phyloP scores from a whole-genome alignment of 2,113 vertebrate genomes.

The Pseudopipra pipra region DNA sequence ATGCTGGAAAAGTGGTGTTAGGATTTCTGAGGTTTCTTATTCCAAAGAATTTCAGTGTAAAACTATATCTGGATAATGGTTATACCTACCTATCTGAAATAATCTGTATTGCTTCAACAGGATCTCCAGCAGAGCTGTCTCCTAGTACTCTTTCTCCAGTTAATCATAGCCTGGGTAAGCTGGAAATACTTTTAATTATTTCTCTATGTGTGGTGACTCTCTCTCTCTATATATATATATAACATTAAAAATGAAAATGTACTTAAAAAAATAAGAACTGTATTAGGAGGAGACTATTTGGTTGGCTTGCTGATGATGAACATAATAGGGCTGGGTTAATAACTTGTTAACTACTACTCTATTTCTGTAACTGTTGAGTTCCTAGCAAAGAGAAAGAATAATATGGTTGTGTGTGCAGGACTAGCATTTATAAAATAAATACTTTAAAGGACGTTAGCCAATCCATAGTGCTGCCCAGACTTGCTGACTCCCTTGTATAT shows the following conservation, averaged over 20 bases:
- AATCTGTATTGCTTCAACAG: slow-evolving; percentile 68
- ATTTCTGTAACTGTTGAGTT: neutral
- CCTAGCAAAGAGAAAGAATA: neutral
- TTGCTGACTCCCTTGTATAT: neutral
- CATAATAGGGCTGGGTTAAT: neutral
- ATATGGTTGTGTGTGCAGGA: neutral
- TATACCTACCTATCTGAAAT: neutral
- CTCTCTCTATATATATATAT: slow-evolving; percentile 7
- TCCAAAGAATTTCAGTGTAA: neutral
- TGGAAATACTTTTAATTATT: neutral
- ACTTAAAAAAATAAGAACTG: neutral
- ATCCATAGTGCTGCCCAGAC: neutral
- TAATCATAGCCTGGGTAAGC: slow-evolving; percentile 92
- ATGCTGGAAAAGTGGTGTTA: neutral
- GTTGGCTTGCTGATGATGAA: neutral
- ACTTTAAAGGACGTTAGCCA: neutral
- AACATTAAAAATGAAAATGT: neutral
- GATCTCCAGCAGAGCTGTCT: slow-evolving; percentile 95
- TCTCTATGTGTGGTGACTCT: neutral
- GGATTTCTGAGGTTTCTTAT: neutral
- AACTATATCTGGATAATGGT: neutral
- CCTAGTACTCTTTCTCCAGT: slow-evolving; percentile 93
- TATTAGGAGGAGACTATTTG: neutral
- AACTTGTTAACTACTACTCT: neutral
- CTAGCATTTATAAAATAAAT: neutral